Evolutionary conservation across 2,888 invertebrate genomes (phyloP), one percentile per base, ranked within the genome.

Genomic region (Atherix ibis): DNA sequence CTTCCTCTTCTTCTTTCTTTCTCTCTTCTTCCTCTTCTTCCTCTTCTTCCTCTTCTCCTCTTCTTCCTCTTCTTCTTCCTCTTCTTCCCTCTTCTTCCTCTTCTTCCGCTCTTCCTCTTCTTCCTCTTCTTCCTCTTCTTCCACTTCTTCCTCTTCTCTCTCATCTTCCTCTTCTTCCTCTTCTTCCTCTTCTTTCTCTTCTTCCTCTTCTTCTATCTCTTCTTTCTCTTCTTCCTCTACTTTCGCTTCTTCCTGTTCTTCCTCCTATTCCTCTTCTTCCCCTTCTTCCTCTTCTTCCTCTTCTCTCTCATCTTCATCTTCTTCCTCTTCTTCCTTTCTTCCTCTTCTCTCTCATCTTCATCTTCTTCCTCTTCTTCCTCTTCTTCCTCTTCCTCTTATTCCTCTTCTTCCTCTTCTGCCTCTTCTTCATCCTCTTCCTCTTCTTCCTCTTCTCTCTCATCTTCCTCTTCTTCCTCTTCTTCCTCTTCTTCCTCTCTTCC

Each of bases 71-170:
- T 12, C 14, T 6, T 13, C 14, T 12, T 27, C n/a, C n/a, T 13
- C 12, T 12, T 27, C 27, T 27, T 27, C 14, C 5, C n/a, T 12
- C n/a, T 27, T 13, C n/a, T 27, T 13, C 14, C n/a, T 12, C n/a
- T 27, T 12, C 5, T 12, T 12, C 14, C n/a, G 5, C 14, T 27
- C 12, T 12, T 27, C 14, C n/a, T 12, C 27, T 6, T 27, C 14
- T 27, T 27, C 12, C n/a, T 27, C n/a, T 12, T 27, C 27, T 27
- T 12, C 27, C 5, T 27, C 27, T 12, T 27, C 12, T 27, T 27
- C 10, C 22, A 8, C 22, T 22, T 22, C 22, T 8, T 22, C 22
- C 22, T 22, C 10, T 10, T 22, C 22, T 22, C 22, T 10, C 6
- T 22, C 22, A 8, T 22, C 10, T 22, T 22, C 12, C 14, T 27